Conservation (phyloP, 2,888 invertebrate species). For the Tyria jacobaeae region DNA sequence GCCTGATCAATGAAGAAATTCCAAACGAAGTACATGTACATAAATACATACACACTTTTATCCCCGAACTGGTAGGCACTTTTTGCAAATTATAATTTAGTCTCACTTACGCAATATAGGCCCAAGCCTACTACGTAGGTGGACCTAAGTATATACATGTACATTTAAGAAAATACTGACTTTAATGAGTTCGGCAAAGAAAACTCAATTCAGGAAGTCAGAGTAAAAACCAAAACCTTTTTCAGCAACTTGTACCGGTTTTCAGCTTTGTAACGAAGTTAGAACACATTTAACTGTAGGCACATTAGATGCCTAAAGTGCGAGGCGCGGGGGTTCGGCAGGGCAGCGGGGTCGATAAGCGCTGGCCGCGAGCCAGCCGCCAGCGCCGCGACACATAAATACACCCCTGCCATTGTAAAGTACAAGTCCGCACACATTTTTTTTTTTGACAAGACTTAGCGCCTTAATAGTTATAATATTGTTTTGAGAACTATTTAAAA, state of each 20-base stretch:
- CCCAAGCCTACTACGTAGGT: too few relatives aligned
- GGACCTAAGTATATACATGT: too few relatives aligned
- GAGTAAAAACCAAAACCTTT: neutral
- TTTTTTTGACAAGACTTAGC: conserved; percentile 4
- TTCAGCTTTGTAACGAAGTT: conserved; percentile 14
- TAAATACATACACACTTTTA: neutral
- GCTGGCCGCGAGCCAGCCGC: conserved; percentile 85
- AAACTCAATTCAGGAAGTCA: too few relatives aligned
- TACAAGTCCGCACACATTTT: conserved; percentile 52
- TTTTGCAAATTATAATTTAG: too few relatives aligned
- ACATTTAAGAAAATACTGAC: too few relatives aligned
- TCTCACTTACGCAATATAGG: too few relatives aligned
- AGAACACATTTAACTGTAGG: conserved; percentile 33
- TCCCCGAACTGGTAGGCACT: neutral
- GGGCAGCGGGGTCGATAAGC: conserved; percentile 75
- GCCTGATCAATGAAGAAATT: neutral
- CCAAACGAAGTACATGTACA: neutral
- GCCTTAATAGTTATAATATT: neutral
- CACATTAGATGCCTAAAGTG: conserved; percentile 56
- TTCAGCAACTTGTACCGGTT: conserved; percentile 4
- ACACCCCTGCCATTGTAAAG: conserved; percentile 71
- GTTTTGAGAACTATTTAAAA: neutral
- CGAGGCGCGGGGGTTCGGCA: conserved; percentile 53
- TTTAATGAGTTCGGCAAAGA: too few relatives aligned
- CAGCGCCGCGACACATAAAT: conserved; percentile 74